Evolutionary conservation across 2,888 invertebrate species (phyloP), one percentile per base, ranked within the genome.

Genomic region (Mimas tiliae): DNA sequence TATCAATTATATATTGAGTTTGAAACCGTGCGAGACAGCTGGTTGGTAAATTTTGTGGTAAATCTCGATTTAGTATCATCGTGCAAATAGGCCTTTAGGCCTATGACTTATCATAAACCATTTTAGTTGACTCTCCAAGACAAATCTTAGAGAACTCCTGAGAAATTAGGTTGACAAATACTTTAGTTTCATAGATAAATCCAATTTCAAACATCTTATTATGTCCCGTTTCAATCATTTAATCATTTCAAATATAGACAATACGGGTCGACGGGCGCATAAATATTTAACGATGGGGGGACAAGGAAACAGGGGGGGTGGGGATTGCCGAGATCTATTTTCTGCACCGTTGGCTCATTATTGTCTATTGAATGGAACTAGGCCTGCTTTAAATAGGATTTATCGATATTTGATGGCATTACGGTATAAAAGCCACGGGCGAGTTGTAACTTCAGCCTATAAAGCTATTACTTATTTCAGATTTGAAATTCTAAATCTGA

Each of bases 261-360:
- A 42, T 42, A 58, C 58, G 58, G 58, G 58, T 58, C 58, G 58
- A 0, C 38, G 38, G 38, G 34, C 55, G 55, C 55, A 38, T 58
- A 58, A 58, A 58, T 58, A 42, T 58, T 58, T 58, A 58, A 38
- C 42, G 16, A 16, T 38, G 1, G 38, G 38, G 38, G 19, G 58
- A 27, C 27, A 27, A 27, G 27, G 27, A 4, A 27, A 27, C 27
- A 1, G 27, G 27, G 11, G 6, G 34, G 42, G 38, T 11, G 58
- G 19, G 38, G 42, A 19, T 38, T 16, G 11, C 9, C 9, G 19
- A 50, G 58, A 19, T 58, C 51, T 51, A 64, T 64, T 64, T 64
- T 64, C 63, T 51, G 50, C 63, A 51, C 63, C 38, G 51, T 34
- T 64, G 63, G 51, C 38, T 64, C 51, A 64, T 64, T 38, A 64